Evolutionary conservation across 2,113 vertebrate genomes (phyloP).

Genomic region (Neodon shergylaensis): DNA sequence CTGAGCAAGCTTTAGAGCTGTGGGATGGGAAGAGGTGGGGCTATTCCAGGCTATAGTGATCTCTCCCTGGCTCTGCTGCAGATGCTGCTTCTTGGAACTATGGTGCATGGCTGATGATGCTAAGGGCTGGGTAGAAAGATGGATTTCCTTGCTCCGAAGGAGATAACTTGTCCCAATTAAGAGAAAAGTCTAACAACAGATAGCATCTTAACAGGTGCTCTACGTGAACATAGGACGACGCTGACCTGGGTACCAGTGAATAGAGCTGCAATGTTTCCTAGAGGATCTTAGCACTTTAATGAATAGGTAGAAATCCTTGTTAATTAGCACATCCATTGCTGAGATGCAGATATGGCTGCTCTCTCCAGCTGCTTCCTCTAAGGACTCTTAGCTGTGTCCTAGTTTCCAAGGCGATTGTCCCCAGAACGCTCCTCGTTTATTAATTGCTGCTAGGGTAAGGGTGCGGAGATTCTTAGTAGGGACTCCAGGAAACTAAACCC

Average conservation of each 20-base stretch:
- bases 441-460: background rate
- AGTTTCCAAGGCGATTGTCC: conserved; percentile 45
- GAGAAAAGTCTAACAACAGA: background rate
- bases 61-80: background rate
- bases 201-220: conserved; percentile 30
- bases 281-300: conserved; percentile 12
- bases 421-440: background rate
- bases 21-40: background rate
- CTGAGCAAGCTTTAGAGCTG: background rate
- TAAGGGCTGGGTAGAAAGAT: background rate
- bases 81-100: background rate
- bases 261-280: background rate
- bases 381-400: background rate
- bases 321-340: conserved; percentile 60
- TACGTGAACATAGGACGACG: background rate
- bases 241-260: background rate
- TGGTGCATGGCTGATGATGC: background rate
- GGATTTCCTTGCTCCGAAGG: conserved; percentile 30
- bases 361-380: background rate
- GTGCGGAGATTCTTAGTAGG: conserved; percentile 6
- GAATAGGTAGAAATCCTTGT: conserved; percentile 12
- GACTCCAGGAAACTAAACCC: background rate
- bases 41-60: background rate
- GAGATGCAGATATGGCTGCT: conserved; percentile 21
- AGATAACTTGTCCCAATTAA: conserved; percentile 35